Evolutionary conservation across 53 echinoderm and acorn worm genomes (phyloP), one percentile per base, ranked within the genome.

Genomic region (Stichopus horrens): DNA sequence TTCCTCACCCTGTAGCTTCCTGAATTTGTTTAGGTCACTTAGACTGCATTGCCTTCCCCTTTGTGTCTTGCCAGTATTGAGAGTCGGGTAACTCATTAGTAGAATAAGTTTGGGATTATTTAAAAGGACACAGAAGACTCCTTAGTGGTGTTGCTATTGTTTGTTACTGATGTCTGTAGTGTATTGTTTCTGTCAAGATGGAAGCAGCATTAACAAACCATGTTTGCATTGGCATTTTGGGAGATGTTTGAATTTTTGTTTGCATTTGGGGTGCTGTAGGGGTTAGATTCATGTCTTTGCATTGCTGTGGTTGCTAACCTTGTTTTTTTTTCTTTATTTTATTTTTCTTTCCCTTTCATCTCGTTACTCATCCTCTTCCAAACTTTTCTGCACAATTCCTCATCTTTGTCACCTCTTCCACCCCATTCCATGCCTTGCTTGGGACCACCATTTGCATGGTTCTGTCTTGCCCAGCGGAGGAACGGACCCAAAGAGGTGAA

Each of bases 401-500:
- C 37, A 52, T 51, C 74, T 75, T 21, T 9, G 53, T 56, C 56
- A 63, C 77, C 88, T 60, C 65, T 76, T 19, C 79, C 23, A n/a
- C 56, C 8, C 65, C 18, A 16, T 86, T 16, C 58, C 56, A 55
- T 74, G 53, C 58, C 58, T 74, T 54, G 11, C 83, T 21, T 22
- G 52, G 87, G 87, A 14, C 74, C 71, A 21, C 20, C 65, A 23
- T 52, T 65, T 59, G 66, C 71, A 51, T 16, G 52, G 86, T 65
- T 59, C n/a, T 23, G 65, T 86, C 86, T 59, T 23, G 23, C 18
- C 73, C 94, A 96, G 92, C 86, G 96, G 94, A 96, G 94, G 94
- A 96, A 96, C 86, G 96, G 96, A 85, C 96, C 96, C 56, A 96
- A 96, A 91, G 96, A 96, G 86, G 87, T 86, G 53, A 96, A 96